Conservation (phyloP, 1,140 invertebrate species). For the Trichogramma pretiosum region DNA sequence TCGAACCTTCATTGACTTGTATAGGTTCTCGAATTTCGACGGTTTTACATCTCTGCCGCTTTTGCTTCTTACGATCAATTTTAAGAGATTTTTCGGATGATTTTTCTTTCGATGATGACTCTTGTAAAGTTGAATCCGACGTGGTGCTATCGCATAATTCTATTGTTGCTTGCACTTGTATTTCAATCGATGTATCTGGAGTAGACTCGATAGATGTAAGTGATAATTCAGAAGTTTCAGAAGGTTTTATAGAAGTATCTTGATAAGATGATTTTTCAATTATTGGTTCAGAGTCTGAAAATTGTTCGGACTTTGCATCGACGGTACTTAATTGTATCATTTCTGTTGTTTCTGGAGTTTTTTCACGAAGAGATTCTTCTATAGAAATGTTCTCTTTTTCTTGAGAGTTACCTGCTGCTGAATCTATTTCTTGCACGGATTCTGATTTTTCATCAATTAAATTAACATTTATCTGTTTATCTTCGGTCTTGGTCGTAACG, state of each 20-base stretch:
- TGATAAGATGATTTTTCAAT: not conserved
- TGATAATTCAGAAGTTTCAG: not conserved
- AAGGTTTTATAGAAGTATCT: not conserved
- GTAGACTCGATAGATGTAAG: constrained; percentile 25
- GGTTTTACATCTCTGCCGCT: constrained; percentile 26
- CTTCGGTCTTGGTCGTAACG: not conserved
- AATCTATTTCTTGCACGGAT: not conserved
- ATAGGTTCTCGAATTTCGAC: constrained; percentile 16
- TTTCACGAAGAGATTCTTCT: not conserved
- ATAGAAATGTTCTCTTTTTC: constrained; percentile 1
- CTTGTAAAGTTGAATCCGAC: constrained; percentile 25
- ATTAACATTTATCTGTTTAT: not conserved
- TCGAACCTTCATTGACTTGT: constrained; percentile 19
- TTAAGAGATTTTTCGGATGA: constrained; percentile 14
- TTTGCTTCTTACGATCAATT: constrained; percentile 24
- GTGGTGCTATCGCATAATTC: constrained; percentile 31
- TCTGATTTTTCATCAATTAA: constrained; percentile 8
- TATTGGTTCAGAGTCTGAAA: not conserved
- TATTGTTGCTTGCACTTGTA: constrained; percentile 37
- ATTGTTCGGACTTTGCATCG: not conserved
- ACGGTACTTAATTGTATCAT: not conserved
- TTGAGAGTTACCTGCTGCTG: not conserved
- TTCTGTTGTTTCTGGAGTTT: not conserved
- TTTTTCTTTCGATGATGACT: constrained; percentile 27
- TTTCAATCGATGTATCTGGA: constrained; percentile 32